Conservation (phyloP, 2,113 vertebrate genomes). For the Chionomys nivalis region DNA sequence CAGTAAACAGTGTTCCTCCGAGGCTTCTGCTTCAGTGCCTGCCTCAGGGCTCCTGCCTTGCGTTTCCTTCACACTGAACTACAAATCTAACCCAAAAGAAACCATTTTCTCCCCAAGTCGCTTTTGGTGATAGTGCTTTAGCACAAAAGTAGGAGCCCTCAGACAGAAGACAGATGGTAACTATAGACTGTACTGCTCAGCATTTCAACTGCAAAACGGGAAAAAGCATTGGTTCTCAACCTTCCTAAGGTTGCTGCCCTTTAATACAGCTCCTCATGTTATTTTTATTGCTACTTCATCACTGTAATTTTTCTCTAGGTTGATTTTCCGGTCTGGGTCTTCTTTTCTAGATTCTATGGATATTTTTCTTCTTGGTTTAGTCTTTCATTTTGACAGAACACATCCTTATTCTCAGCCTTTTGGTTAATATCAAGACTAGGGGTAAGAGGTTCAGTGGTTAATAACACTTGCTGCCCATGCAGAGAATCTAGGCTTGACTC, state of each 20-base stretch:
- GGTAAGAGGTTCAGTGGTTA: neutral
- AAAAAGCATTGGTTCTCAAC: too few relatives aligned
- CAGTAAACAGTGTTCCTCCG: neutral
- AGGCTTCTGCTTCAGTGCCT: neutral
- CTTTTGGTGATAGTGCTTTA: neutral
- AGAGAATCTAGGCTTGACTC: neutral
- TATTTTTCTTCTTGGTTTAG: neutral
- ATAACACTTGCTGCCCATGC: neutral
- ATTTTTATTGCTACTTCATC: neutral
- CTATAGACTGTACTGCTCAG: neutral
- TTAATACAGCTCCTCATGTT: too few relatives aligned
- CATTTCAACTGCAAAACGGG: neutral
- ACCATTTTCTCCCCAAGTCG: neutral
- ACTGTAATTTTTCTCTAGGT: neutral
- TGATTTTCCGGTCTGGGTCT: neutral
- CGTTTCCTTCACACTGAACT: neutral
- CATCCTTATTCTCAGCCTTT: neutral
- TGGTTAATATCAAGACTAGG: neutral
- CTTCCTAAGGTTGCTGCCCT: too few relatives aligned
- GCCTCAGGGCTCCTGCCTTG: neutral
- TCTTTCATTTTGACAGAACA: neutral
- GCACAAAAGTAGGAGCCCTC: neutral
- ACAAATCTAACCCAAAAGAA: neutral
- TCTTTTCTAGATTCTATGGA: too few relatives aligned
- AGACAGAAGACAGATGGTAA: neutral